Conservation (phyloP, 2,113 vertebrate genomes). For the Calidris pygmaea region DNA sequence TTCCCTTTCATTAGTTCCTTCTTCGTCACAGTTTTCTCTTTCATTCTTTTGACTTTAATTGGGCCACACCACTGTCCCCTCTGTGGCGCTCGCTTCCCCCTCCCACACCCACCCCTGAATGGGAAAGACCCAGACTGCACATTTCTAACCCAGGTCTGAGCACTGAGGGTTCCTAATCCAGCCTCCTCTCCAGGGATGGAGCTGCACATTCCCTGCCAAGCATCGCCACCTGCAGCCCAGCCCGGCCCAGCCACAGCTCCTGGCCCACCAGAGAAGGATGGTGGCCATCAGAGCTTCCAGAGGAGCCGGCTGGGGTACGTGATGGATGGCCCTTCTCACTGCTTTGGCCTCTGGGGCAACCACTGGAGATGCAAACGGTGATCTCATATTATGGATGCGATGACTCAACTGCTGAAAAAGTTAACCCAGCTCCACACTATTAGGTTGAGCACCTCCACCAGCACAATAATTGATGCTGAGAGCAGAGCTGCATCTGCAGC, state of each 20-base stretch:
- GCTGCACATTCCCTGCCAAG: not conserved
- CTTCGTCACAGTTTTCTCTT: not conserved
- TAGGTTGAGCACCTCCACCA: not conserved
- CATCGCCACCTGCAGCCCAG: not conserved
- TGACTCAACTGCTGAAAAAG: not conserved
- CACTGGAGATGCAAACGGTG: accelerated
- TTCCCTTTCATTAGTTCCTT: not conserved
- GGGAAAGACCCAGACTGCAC: not conserved
- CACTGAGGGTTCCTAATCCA: not conserved
- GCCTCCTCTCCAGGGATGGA: too few species aligned
- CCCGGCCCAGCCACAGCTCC: not conserved
- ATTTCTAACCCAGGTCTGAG: not conserved
- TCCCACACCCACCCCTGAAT: accelerated
- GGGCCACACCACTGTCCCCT: not conserved
- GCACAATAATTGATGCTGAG: accelerated
- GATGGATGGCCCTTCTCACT: not conserved
- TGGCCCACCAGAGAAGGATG: not conserved
- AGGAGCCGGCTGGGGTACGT: not conserved
- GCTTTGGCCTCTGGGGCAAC: not conserved
- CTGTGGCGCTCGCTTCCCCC: accelerated
- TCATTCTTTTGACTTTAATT: not conserved
- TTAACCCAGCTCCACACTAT: not conserved
- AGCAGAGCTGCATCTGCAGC: not conserved
- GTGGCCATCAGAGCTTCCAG: not conserved
- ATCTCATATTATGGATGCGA: not conserved